A percentile compares a stretch with the other conserved stretches of the same genome.
Conservation (phyloP, 2,888 invertebrate species). For the Mesorhabditis spiculigera region DNA sequence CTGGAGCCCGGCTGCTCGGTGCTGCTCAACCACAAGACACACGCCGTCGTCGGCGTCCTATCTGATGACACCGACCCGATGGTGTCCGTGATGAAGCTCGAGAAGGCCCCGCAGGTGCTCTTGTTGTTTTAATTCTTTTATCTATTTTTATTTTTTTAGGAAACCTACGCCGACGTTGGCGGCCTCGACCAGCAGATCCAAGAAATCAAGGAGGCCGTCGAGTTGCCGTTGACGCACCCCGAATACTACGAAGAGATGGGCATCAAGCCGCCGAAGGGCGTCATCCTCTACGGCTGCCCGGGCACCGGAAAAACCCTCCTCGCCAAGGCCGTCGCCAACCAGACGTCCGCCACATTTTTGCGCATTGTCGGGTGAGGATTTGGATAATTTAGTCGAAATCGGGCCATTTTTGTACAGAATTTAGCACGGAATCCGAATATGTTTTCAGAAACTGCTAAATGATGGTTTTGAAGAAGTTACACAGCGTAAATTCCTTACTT, state of each 20-base stretch:
- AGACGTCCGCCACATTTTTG: constrained; percentile 96
- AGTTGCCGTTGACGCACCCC: constrained; percentile 94
- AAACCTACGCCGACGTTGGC: constrained; percentile 83
- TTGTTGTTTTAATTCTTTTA: not conserved
- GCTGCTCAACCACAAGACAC: constrained; percentile 95
- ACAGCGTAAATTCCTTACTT: too few species aligned
- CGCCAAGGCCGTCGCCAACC: constrained; percentile 98
- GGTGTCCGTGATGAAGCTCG: constrained; percentile 99
- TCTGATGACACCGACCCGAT: constrained; percentile 99
- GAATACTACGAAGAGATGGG: constrained; percentile 99
- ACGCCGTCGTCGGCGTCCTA: constrained; percentile 95
- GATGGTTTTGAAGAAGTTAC: too few species aligned
- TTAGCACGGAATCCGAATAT: too few species aligned
- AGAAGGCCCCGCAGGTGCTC: constrained; percentile 81
- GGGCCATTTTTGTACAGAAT: too few species aligned
- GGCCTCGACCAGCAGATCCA: constrained; percentile 81
- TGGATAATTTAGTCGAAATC: too few species aligned
- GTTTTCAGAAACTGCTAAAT: too few species aligned
- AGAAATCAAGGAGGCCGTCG: constrained; percentile 96
- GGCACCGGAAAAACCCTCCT: constrained; percentile 96
- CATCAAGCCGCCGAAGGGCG: constrained; percentile 91
- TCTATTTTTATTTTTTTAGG: constrained; percentile 60
- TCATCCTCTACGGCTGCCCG: constrained; percentile 93
- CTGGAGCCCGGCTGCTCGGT: constrained; percentile 98
- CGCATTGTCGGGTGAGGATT: constrained; percentile 80